Conservation (phyloP, 2,888 invertebrate genomes). For the Diarsia brunnea region DNA sequence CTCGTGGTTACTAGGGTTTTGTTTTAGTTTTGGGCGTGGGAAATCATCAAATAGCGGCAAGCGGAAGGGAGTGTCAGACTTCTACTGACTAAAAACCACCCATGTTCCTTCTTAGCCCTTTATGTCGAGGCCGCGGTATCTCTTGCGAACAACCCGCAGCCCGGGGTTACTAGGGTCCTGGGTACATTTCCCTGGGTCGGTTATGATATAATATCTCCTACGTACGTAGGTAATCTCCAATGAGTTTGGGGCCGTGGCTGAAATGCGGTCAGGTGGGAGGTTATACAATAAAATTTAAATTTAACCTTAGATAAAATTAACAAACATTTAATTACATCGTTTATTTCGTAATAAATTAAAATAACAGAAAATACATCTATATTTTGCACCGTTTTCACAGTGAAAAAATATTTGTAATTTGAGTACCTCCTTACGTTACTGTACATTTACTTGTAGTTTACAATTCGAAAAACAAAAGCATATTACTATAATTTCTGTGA, state of each 20-base stretch:
- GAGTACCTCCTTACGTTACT: conserved; percentile 1
- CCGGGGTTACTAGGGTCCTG: not conserved
- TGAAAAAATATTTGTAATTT: conserved; percentile 5
- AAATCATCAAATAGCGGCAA: too few species aligned
- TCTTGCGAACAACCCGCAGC: too few species aligned
- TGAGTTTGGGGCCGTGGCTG: not conserved
- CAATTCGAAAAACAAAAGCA: conserved; percentile 20
- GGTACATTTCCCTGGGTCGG: not conserved
- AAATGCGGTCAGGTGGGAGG: not conserved
- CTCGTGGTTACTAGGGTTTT: too few species aligned
- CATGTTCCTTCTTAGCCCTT: too few species aligned
- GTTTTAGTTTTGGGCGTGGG: too few species aligned
- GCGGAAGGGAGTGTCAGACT: too few species aligned
- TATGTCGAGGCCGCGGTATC: too few species aligned
- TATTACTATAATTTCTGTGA: conserved; percentile 1
- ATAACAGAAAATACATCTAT: conserved; percentile 10
- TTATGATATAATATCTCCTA: not conserved
- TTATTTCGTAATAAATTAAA: conserved; percentile 54
- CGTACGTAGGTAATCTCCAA: not conserved
- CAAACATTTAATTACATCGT: conserved; percentile 32
- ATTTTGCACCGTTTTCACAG: not conserved
- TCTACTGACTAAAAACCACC: too few species aligned
- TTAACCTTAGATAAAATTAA: not conserved
- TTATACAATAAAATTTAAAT: too few species aligned
- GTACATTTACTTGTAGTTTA: conserved; percentile 3